phyloP scores from a whole-genome alignment of 2,797 vertebrate species.

The Parauchenoglanis punctatus region DNA sequence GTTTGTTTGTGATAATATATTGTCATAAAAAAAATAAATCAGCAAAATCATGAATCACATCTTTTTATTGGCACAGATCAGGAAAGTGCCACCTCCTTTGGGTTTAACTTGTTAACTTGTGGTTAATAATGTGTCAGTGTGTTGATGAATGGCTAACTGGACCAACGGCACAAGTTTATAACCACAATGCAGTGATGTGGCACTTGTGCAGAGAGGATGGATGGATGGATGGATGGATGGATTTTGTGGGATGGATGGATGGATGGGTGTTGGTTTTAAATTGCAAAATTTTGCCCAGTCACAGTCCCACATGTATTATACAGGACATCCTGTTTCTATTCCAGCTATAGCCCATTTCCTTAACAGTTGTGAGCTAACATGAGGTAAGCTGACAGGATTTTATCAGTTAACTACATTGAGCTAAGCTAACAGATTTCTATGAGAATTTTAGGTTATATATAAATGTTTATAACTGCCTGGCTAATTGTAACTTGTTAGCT shows the following conservation, averaged over 20 bases:
- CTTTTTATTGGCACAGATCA: conserved; percentile 63
- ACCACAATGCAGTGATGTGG: conserved; percentile 3
- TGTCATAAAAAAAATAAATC: background rate
- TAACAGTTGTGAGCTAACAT: background rate
- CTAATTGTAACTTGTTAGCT: background rate
- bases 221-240: background rate
- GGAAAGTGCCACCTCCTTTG: conserved; percentile 48
- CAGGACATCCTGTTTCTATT: background rate
- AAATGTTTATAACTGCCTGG: background rate
- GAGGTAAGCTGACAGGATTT: background rate
- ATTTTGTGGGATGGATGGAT: background rate
- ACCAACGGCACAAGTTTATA: background rate
- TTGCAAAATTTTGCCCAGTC: conserved; percentile 55
- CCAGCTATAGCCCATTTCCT: background rate
- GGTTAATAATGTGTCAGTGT: conserved; percentile 63
- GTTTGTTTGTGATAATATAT: conserved; percentile 11
- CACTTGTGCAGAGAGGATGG: background rate
- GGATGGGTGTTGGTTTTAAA: conserved; percentile 49
- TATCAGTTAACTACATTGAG: background rate
- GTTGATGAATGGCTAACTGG: conserved; percentile 58
- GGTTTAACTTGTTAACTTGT: conserved; percentile 49
- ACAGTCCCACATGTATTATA: conserved; percentile 38
- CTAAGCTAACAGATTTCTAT: background rate
- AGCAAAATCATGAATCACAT: conserved; percentile 44
- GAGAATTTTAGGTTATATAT: background rate